Evolutionary conservation across 2,113 vertebrate genomes (phyloP), one percentile per base, ranked within the genome.

Genomic region (Thermophis baileyi): DNA sequence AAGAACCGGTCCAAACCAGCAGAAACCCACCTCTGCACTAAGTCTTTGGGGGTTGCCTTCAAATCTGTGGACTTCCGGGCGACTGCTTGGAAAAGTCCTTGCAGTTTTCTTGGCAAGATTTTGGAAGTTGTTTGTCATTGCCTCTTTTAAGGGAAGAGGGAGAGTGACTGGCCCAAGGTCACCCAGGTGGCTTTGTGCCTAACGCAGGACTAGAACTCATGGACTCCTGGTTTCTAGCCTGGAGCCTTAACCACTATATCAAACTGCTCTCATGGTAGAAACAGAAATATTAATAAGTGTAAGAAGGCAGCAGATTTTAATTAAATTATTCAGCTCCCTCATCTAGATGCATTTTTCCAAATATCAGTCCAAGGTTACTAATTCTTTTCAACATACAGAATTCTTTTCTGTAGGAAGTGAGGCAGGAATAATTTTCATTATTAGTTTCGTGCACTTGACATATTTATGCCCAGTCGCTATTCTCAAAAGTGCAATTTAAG

Each of bases 361-460:
- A 63, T 53, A 86, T 60, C 16, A 27, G 30, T 10, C 10, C 44
- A 54, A 50, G 11, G 22, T 40, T 57, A 53, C 51, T 50, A 90
- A 90, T 57, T 2, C 44, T 86, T 11, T 85, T 27, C 51, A 57
- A 46, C 53, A 4, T 30, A 63, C 27, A 63, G 27, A 63, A 63
- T 30, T 63, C 74, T 25, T 93, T 89, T 90, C 30, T 89, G 63
- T 40, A 46, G 16, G 44, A 87, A 93, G 90, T 60, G 47, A 63
- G 30, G 81, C 22, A 90, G 49, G 87, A 44, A 92, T 25, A 57
- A 86, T 87, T 93, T 92, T 35, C 47, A 63, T 93, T 60, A 63
- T 47, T 85, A 22, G 27, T 7, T 24, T 24, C 44, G 11, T 4
- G 54, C n/a, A 9, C 90, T 20, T 20, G 12, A 20, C 47, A 24